Evolutionary conservation across 1,140 invertebrate genomes (phyloP).

Genomic region (Drosophila aff.): DNA sequence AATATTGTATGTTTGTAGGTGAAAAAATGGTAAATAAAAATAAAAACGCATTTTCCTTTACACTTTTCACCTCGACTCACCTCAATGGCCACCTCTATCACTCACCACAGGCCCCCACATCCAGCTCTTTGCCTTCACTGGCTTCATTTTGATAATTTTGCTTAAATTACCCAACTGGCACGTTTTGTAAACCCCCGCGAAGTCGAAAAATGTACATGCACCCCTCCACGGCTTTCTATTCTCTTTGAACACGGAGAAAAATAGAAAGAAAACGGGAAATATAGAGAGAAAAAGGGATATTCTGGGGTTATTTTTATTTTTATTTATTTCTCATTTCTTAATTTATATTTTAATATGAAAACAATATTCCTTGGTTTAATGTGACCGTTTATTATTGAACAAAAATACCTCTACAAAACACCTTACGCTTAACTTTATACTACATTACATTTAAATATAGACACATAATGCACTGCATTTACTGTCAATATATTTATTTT

Average conservation of each 20-base stretch:
- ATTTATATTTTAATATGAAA: no score
- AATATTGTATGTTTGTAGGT: background rate
- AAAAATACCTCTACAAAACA: background rate
- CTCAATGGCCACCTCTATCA: slow-evolving; percentile 31
- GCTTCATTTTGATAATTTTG: slow-evolving; percentile 53
- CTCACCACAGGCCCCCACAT: slow-evolving; percentile 22
- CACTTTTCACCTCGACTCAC: slow-evolving; percentile 33
- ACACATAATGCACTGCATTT: background rate
- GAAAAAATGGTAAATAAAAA: slow-evolving; percentile 15
- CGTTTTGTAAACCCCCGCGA: slow-evolving; percentile 34
- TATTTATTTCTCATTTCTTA: background rate
- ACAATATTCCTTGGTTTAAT: background rate
- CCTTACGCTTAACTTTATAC: background rate
- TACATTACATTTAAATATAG: background rate
- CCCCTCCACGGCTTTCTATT: background rate
- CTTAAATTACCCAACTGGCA: slow-evolving; percentile 73
- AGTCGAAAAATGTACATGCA: background rate
- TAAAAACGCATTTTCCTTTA: slow-evolving; percentile 16
- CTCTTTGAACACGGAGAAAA: slow-evolving; percentile 1
- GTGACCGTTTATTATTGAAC: background rate
- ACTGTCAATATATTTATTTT: background rate
- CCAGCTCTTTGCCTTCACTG: slow-evolving; percentile 18
- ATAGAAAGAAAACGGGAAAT: background rate
- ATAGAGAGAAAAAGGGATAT: background rate
- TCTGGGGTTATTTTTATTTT: no score